phyloP scores from a whole-genome alignment of 2,113 vertebrate species.

The Antechinus flavipes region DNA sequence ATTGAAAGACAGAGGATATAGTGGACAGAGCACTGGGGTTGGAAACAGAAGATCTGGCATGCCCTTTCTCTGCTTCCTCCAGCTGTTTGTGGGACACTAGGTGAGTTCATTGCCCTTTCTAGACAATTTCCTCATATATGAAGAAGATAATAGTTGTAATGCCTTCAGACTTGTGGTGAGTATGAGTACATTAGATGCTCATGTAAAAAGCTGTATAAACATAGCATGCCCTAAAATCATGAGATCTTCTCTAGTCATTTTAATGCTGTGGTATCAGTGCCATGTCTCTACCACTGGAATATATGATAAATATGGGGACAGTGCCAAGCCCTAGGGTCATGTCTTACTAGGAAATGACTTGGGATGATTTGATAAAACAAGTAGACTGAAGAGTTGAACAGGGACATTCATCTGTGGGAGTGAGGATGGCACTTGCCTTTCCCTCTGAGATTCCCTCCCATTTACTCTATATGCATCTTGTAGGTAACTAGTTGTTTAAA shows the following conservation, averaged over 20 bases:
- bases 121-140: not conserved
- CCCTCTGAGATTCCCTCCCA: not conserved
- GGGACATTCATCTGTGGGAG: too few relatives aligned
- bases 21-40: not conserved
- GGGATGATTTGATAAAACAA: not conserved
- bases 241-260: not conserved
- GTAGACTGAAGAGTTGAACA: not conserved
- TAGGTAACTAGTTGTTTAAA: not conserved
- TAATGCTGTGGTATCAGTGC: not conserved
- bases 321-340: not conserved
- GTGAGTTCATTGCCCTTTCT: not conserved
- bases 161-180: not conserved
- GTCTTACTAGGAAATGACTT: not conserved
- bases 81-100: not conserved
- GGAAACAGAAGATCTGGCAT: not conserved
- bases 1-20: not conserved
- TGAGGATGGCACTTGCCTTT: not conserved
- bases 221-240: not conserved
- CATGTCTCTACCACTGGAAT: not conserved
- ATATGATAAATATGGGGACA: not conserved
- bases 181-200: not conserved
- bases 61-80: not conserved
- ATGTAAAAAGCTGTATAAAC: not conserved
- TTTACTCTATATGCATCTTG: not conserved
- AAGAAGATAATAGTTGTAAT: not conserved